Conservation (phyloP, 2,888 invertebrate species). For the Euplexia lucipara region DNA sequence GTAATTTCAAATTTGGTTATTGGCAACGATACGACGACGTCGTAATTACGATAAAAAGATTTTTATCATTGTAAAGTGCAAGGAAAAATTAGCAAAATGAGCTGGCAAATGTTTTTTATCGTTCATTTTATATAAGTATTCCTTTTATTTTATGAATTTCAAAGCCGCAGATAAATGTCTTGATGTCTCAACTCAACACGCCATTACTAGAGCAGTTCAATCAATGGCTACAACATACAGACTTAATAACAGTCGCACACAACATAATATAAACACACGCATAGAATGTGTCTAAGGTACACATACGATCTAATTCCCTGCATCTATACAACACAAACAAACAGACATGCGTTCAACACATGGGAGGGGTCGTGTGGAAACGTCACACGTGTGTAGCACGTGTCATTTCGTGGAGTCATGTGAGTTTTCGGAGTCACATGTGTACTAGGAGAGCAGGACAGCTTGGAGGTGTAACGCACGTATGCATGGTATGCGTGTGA, state of each 20-base stretch:
- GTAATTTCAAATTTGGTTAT: too few relatives aligned
- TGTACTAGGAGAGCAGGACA: constrained; percentile 83
- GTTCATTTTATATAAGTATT: too few relatives aligned
- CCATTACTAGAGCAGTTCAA: constrained; percentile 10
- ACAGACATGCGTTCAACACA: constrained; percentile 59
- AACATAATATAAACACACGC: constrained; percentile 46
- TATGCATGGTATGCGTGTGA: constrained; percentile 70
- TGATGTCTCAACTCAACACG: not conserved
- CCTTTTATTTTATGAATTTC: too few relatives aligned
- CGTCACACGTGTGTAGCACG: constrained; percentile 67
- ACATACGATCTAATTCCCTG: constrained; percentile 49
- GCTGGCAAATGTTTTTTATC: too few relatives aligned
- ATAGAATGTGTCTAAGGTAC: constrained; percentile 53
- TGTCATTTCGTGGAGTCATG: constrained; percentile 82
- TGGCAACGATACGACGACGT: not conserved
- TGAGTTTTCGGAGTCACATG: constrained; percentile 87
- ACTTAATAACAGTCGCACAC: constrained; percentile 41
- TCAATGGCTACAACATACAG: constrained; percentile 27
- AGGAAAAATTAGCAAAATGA: not conserved
- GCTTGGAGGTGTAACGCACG: constrained; percentile 72
- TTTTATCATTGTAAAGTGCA: not conserved
- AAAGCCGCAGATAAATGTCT: not conserved
- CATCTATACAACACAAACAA: constrained; percentile 62
- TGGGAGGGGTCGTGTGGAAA: constrained; percentile 50
- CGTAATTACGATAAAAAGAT: too few relatives aligned